Percentiles rank a stretch among this genome's conserved stretches.
Conservation (phyloP, 2,797 vertebrate genomes). For the Fistularia tabacaria region DNA sequence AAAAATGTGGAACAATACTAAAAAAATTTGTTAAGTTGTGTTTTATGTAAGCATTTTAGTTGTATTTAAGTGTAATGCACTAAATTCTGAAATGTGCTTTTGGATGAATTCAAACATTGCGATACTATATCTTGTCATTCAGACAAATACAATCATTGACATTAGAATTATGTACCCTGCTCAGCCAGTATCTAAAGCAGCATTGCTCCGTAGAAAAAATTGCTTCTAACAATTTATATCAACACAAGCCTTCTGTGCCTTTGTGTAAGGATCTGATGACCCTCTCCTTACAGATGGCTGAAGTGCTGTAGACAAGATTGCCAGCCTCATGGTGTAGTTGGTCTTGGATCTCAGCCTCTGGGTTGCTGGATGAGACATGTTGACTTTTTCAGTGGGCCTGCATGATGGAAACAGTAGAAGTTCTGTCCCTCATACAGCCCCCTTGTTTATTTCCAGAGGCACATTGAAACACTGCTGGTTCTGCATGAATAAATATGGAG, state of each 20-base stretch:
- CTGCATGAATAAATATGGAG: constrained; percentile 49
- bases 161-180: too few species aligned
- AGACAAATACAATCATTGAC: too few species aligned
- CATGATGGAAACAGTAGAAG: constrained; percentile 45
- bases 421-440: constrained; percentile 43
- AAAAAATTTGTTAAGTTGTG: too few species aligned
- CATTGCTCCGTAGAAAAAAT: too few species aligned
- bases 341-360: constrained; percentile 45
- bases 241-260: neutral
- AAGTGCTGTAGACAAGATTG: constrained; percentile 22
- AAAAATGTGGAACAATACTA: too few species aligned
- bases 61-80: too few species aligned
- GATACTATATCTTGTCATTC: too few species aligned
- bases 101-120: too few species aligned
- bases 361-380: constrained; percentile 41
- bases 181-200: too few species aligned
- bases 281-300: constrained; percentile 21
- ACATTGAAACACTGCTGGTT: constrained; percentile 50
- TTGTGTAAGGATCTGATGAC: constrained; percentile 10
- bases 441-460: constrained; percentile 60
- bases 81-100: too few species aligned
- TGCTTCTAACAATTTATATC: too few species aligned
- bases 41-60: too few species aligned
- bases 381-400: constrained; percentile 46
- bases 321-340: constrained; percentile 41